Evolutionary conservation across 2,113 vertebrate species (phyloP).

Genomic region (Corythaixoides concolor): DNA sequence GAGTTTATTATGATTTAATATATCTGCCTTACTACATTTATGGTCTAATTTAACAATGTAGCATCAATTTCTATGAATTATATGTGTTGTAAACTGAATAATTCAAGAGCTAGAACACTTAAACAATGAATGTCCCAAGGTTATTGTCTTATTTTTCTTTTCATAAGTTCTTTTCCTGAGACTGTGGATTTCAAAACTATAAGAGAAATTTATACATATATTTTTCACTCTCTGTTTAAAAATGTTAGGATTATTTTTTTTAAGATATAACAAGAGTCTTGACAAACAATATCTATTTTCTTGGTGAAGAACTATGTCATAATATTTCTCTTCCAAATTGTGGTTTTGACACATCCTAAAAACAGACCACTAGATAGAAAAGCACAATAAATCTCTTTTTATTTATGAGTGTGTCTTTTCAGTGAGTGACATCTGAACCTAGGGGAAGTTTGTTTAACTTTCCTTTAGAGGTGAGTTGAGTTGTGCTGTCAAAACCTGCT

Average conservation of each 20-base stretch:
- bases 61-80: neutral
- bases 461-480: neutral
- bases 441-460: conserved; percentile 26
- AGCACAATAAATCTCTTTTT: neutral
- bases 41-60: neutral
- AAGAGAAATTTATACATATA: neutral
- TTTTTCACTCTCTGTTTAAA: neutral
- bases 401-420: conserved; percentile 4
- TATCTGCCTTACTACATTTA: neutral
- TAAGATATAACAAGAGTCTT: neutral
- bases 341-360: neutral
- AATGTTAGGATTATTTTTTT: neutral
- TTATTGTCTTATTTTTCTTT: neutral
- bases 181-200: neutral
- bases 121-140: neutral
- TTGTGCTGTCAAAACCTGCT: neutral
- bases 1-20: neutral
- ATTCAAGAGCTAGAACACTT: neutral
- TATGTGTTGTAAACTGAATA: neutral
- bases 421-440: conserved; percentile 15
- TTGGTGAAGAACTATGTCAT: neutral
- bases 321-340: neutral
- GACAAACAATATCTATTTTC: neutral
- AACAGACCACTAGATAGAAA: neutral
- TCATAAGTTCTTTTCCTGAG: neutral